These are phyloP conservation scores for Lethrus apterus DNA, from an alignment of 1,140 invertebrate genomes.

Conservation along the genomic window DNA sequence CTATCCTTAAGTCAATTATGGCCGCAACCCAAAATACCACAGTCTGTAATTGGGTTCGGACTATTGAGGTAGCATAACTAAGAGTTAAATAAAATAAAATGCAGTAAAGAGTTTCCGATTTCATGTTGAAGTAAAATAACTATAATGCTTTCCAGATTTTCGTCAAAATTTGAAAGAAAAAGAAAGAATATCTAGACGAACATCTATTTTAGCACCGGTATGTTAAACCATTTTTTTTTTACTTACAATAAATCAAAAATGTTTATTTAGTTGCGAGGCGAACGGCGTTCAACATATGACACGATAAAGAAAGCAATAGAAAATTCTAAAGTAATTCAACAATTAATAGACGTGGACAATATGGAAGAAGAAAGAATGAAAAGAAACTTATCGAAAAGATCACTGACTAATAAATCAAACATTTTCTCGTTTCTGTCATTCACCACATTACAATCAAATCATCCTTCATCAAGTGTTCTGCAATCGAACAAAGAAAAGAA, in stretches of 20 bases:
- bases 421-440: too few species aligned
- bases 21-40: too few species aligned
- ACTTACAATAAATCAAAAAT: neutral
- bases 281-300: slow-evolving; percentile 11
- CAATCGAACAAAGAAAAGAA: neutral
- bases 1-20: too few species aligned
- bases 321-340: slow-evolving; percentile 4
- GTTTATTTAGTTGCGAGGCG: slow-evolving; percentile 2
- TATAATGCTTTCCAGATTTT: too few species aligned
- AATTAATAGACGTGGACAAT: slow-evolving; percentile 10
- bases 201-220: slow-evolving; percentile 8
- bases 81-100: too few species aligned
- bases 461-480: neutral
- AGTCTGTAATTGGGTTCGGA: too few species aligned
- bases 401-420: too few species aligned
- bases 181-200: slow-evolving; percentile 4
- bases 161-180: too few species aligned
- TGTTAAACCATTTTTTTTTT: neutral
- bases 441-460: neutral
- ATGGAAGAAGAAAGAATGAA: slow-evolving; percentile 3
- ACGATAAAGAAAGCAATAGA: slow-evolving; percentile 13
- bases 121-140: too few species aligned
- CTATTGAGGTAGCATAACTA: too few species aligned
- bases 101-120: too few species aligned
- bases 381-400: neutral